A percentile compares a stretch with the other conserved stretches of the same genome.
phyloP scores from a whole-genome alignment of 2,113 vertebrate species.

The Trematomus loennbergii region DNA sequence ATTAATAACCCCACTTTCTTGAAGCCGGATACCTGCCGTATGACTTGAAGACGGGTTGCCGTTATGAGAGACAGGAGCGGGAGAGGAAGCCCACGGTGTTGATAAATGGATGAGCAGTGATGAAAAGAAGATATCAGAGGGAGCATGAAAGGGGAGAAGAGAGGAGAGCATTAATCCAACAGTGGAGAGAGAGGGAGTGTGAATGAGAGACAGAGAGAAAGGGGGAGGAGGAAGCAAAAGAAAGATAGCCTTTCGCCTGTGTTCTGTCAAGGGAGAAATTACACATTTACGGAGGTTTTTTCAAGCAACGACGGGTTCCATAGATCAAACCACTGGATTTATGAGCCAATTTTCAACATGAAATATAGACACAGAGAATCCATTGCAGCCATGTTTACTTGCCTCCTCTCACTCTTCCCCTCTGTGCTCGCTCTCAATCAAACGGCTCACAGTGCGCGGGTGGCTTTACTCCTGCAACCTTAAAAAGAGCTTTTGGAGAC shows the following conservation, averaged over 20 bases:
- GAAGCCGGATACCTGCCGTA: conserved; percentile 55
- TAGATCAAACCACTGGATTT: conserved; percentile 97
- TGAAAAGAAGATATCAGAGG: conserved; percentile 98
- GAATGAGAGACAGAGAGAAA: conserved; percentile 52
- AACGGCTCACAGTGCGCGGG: conserved; percentile 32
- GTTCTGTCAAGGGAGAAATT: conserved; percentile 99
- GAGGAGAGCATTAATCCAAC: conserved; percentile 82
- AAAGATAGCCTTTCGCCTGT: conserved; percentile 95
- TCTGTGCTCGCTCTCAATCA: conserved; percentile 65
- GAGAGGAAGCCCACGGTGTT: conserved; percentile 77
- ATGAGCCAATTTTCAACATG: conserved; percentile 99
- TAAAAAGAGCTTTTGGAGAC: conserved; percentile 18
- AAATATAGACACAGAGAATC: conserved; percentile 98
- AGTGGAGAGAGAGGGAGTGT: not conserved
- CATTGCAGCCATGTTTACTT: conserved; percentile 90
- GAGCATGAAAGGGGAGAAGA: conserved; percentile 87
- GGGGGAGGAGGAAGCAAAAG: conserved; percentile 84
- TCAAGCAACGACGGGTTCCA: conserved; percentile 97
- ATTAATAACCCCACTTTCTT: conserved; percentile 76
- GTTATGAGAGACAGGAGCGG: conserved; percentile 50
- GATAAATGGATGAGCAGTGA: conserved; percentile 95
- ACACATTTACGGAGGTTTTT: conserved; percentile 99
- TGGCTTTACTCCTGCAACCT: conserved; percentile 33
- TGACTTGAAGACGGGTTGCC: conserved; percentile 54
- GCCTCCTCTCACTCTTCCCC: conserved; percentile 57